Evolutionary conservation across 1,140 invertebrate genomes (phyloP), one percentile per base, ranked within the genome.

Genomic region (Macrosteles quadrilineatus): DNA sequence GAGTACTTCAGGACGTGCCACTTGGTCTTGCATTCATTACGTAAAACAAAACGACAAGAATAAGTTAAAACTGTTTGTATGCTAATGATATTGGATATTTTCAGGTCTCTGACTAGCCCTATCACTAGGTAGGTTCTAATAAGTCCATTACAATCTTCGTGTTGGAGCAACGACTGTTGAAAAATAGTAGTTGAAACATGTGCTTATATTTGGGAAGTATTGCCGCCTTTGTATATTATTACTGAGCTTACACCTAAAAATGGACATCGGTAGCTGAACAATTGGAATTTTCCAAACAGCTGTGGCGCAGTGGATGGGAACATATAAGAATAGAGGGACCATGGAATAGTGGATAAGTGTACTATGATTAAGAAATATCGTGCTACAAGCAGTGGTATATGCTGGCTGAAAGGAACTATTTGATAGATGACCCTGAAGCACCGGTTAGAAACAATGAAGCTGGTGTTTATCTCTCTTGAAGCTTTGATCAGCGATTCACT

Each of bases 341-440:
- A 27, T 19, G 57, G n/a, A 57, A 72, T 29, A 40, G 43, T 67
- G 81, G 81, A 23, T 80, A 78, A 11, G 30, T 65, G 29, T 83
- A 77, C 74, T 83, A 76, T 70, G 82, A 83, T 74, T 85, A 83
- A 74, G 83, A 83, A 73, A 71, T 64, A 78, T 84, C 6, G 80
- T 83, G 25, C 74, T 85, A 59, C 75, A 83, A 57, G 83, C 79
- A 59, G 63, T 83, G 1, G 80, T 77, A 62, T 81, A 84, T 75
- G 81, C 80, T n/a, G n/a, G n/a, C n/a, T 30, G 72, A 83, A 53
- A 81, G 79, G 67, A 78, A 75, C 72, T 84, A 84, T 76, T 74
- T 78, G 6, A 75, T 77, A 31, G 75, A 83, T 32, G 79, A 83
- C 72, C 74, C 83, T 50, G 81, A 81, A 67, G 75, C 76, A 29